Evolutionary conservation across 2,113 vertebrate genomes (phyloP), one percentile per base, ranked within the genome.

Genomic region (Varanus salvator): DNA sequence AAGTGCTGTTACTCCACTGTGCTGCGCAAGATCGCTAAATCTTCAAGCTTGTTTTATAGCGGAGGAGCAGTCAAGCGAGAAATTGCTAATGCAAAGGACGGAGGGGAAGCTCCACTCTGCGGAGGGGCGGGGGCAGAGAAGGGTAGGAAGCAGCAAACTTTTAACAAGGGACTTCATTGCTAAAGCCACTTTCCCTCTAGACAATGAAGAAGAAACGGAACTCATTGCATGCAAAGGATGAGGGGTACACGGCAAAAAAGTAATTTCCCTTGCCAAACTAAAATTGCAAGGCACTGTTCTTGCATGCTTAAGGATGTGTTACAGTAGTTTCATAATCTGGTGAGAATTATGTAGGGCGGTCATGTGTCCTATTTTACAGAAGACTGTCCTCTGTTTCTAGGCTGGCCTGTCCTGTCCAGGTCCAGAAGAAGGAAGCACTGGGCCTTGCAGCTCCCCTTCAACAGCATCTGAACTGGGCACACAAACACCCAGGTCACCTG

Each of bases 51-150:
- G 95, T 96, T 96, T 97, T 96, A 93, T 84, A 96, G 91, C 90
- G 77, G 80, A 95, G 87, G 54, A 96, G 95, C 96, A 97, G 93
- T 92, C 95, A 96, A 97, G 96, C 96, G 96, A 89, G 92, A 97
- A 97, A 97, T 97, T 97, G 96, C 92, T 95, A 96, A 95, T 88
- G 95, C 91, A 93, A 95, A 90, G 92, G 93, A 92, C 95, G 27
- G 76, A 92, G 93, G 89, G 94, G 94, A 95, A 95, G 93, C 93
- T 89, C 93, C 92, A 86, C 94, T 95, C 91, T 8, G 29, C 1
- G 54, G 54, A 1, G 80, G 89, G 87, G 93, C 64, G 69, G 91
- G 89, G 93, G 71, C 80, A 38, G 86, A 87, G 85, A 85, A 92
- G 90, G 80, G 91, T 52, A 87, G 74, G 34, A 64, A 66, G 88